Evolutionary conservation across 2,797 vertebrate species (phyloP).

Genomic region (Melanogrammus aeglefinus): DNA sequence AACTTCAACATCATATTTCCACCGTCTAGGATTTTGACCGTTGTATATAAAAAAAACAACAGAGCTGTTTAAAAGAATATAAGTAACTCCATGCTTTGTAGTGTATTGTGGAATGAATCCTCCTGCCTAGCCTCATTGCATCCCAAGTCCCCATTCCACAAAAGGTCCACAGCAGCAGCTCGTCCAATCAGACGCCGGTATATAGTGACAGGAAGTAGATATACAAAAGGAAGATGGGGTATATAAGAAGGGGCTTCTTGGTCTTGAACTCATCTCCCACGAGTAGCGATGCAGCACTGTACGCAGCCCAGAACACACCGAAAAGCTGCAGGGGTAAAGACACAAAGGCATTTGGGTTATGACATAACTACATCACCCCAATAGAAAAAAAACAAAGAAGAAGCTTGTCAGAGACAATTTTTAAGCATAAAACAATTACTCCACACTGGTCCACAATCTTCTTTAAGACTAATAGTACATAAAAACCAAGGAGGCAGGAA

Average conservation of each 20-base stretch:
- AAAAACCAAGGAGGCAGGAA: background rate
- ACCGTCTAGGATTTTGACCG: slow-evolving; percentile 40
- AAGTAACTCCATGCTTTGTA: slow-evolving; percentile 40
- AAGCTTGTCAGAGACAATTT: background rate
- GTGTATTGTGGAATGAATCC: slow-evolving; percentile 29
- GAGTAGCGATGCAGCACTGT: slow-evolving; percentile 96
- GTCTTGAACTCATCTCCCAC: slow-evolving; percentile 99
- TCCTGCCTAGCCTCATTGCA: background rate
- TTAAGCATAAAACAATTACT: background rate
- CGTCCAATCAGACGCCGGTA: slow-evolving; percentile 87
- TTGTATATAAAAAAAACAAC: slow-evolving; percentile 53
- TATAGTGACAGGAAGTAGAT: slow-evolving; percentile 99
- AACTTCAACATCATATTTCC: slow-evolving; percentile 51
- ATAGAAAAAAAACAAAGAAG: background rate
- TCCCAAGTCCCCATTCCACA: slow-evolving; percentile 45
- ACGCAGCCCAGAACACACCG: slow-evolving; percentile 98
- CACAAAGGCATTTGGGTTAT: background rate
- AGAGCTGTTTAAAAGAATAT: slow-evolving; percentile 32
- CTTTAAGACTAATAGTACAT: background rate
- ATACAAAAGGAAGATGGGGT: slow-evolving; percentile 98
- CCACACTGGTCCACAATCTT: background rate
- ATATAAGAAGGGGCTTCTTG: slow-evolving; percentile 99
- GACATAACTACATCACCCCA: background rate
- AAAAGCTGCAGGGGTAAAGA: slow-evolving; percentile 77
- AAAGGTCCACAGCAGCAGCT: slow-evolving; percentile 48